Conservation (phyloP, 2,888 invertebrate species). For the Drosophila mettleri region DNA sequence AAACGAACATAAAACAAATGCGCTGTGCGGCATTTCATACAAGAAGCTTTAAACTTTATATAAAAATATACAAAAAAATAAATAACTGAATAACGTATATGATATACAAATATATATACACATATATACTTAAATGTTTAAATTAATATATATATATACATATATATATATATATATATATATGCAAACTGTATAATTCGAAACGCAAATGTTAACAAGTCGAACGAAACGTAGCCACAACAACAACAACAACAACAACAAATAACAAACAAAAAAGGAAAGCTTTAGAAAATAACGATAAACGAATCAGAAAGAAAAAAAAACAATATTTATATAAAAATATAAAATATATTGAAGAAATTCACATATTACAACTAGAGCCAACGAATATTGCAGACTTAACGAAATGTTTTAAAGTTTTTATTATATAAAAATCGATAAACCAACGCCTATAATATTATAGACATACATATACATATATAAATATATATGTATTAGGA, state of each 20-base stretch:
- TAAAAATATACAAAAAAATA: conserved; percentile 17
- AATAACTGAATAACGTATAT: conserved; percentile 23
- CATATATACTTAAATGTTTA: conserved; percentile 30
- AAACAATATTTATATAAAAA: conserved; percentile 21
- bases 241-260: conserved; percentile 25
- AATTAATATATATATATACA: conserved; percentile 21
- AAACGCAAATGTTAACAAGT: conserved; percentile 44
- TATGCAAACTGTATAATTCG: conserved; percentile 19
- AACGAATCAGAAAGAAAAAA: conserved; percentile 15
- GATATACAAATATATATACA: conserved; percentile 9
- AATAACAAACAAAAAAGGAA: too few species aligned
- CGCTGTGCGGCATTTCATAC: conserved; percentile 61
- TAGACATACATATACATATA: neutral
- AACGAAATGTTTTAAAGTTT: conserved; percentile 13
- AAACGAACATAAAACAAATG: conserved; percentile 39
- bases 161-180: conserved; percentile 24
- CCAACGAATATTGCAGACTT: conserved; percentile 44
- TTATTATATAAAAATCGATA: neutral
- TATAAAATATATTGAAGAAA: conserved; percentile 11
- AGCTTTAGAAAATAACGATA: conserved; percentile 50
- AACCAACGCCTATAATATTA: neutral
- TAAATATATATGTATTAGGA: neutral
- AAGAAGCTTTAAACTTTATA: conserved; percentile 63
- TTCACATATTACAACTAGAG: conserved; percentile 42
- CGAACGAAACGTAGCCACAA: conserved; percentile 37